Evolutionary conservation across 2,888 invertebrate species (phyloP).

Genomic region (Priocnemis perturbator): DNA sequence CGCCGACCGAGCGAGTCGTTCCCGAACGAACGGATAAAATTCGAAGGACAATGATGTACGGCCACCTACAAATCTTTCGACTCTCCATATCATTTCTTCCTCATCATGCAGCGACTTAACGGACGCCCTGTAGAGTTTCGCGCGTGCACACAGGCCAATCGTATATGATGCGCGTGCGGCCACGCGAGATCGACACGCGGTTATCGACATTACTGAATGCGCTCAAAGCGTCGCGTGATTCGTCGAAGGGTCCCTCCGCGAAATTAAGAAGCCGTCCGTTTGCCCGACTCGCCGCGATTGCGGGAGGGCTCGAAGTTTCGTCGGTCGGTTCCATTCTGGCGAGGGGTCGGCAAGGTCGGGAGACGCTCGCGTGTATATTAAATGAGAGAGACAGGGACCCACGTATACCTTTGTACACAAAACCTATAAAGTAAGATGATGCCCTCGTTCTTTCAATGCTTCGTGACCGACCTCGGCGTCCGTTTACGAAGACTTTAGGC

Average conservation of each 20-base stretch:
- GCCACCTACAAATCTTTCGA: too few species aligned
- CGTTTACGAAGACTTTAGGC: constrained; percentile 34
- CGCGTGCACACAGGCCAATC: neutral
- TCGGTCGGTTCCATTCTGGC: constrained; percentile 4
- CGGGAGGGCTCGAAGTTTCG: neutral
- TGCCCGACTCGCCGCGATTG: too few species aligned
- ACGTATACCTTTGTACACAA: constrained; percentile 67
- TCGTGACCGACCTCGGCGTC: constrained; percentile 35
- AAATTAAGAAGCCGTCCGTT: neutral
- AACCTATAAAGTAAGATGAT: constrained; percentile 67
- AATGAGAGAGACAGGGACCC: constrained; percentile 44
- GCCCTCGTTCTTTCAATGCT: constrained; percentile 74
- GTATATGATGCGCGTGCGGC: neutral
- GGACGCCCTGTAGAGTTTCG: neutral
- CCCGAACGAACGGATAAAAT: too few species aligned
- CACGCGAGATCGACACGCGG: too few species aligned
- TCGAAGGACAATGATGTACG: too few species aligned
- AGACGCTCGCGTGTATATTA: neutral
- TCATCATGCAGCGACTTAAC: too few species aligned
- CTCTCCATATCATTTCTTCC: too few species aligned
- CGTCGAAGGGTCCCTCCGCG: constrained; percentile 4
- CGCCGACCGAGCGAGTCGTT: too few species aligned
- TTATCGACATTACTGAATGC: too few species aligned
- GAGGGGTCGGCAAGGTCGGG: too few species aligned
- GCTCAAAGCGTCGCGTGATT: constrained; percentile 3